A percentile compares a stretch with the other conserved stretches of the same genome.
Evolutionary conservation across 2,113 vertebrate species (phyloP).

Genomic region (Cardinalis cardinalis): DNA sequence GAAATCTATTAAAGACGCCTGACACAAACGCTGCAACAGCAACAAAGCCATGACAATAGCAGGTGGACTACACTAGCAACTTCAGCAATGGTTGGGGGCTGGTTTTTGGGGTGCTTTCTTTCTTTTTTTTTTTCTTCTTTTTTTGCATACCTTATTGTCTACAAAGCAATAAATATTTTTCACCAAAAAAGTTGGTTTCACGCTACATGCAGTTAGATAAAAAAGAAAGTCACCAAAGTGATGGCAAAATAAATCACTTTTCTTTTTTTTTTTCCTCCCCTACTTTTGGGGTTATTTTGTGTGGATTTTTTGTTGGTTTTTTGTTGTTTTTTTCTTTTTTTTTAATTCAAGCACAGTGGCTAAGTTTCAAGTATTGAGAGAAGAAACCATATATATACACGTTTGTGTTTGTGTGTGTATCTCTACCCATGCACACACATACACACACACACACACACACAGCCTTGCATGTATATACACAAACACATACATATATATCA

Average conservation of each 20-base stretch:
- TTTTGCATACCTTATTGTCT: slow-evolving; percentile 18
- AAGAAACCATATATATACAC: slow-evolving; percentile 12
- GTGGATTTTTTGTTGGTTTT: neutral
- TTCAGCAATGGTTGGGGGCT: neutral
- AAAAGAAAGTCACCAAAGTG: slow-evolving; percentile 40
- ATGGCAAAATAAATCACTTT: slow-evolving; percentile 19
- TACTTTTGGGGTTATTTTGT: neutral
- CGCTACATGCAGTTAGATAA: slow-evolving; percentile 39
- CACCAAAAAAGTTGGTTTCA: slow-evolving; percentile 44
- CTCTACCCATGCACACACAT: neutral
- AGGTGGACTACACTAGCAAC: neutral
- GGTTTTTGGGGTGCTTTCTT: neutral
- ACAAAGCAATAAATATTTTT: slow-evolving; percentile 71
- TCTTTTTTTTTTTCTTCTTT: neutral
- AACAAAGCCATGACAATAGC: slow-evolving; percentile 38
- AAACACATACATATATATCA: slow-evolving; percentile 38
- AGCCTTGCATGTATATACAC: slow-evolving; percentile 36
- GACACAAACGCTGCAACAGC: slow-evolving; percentile 49
- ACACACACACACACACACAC: slow-evolving; percentile 13
- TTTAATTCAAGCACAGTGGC: slow-evolving; percentile 64
- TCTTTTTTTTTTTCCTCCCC: accelerated
- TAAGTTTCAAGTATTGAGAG: slow-evolving; percentile 76
- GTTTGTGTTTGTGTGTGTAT: slow-evolving; percentile 40
- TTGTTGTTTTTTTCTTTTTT: neutral
- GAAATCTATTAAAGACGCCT: slow-evolving; percentile 41